Evolutionary conservation across 2,113 vertebrate genomes (phyloP), one percentile per base, ranked within the genome.

Genomic region (Alligator sinensis): DNA sequence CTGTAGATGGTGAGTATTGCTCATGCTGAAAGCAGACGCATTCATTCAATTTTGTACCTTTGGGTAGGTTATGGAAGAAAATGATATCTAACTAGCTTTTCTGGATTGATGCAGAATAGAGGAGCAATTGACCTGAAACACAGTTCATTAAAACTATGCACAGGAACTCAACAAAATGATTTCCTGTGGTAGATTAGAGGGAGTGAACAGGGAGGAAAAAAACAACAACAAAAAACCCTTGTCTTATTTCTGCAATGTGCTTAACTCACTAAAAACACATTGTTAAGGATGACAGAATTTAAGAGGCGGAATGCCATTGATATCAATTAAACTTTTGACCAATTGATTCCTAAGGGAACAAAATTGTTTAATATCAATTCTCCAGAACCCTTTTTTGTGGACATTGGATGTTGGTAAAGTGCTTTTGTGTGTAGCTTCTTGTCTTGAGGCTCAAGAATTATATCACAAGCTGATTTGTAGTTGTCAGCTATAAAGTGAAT

Each of bases 361-460:
- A 55, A 86, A 59, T 1, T 9, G 2, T 2, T 19, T 19, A 11
- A 55, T 28, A 3, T 15, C 0, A 0, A 59, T 13, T 30, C 9
- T 21, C 27, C 0, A 0, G 2, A 18, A 19, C 30, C 1, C 21
- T 14, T 38, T 80, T 6, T 27, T 66, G 47, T 1, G 1, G 28
- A 1, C 47, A 16, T 1, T n/a, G 0, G 74, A 6, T 60, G 30
- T n/a, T 77, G 75, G 30, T 25, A 8, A 15, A 55, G 4, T 9
- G 63, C 70, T 38, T 59, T 38, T 80, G 8, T 18, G 30, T 17
- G 8, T 9, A 30, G 9, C 21, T 70, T 15, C 80, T 64, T 80
- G 38, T 21, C 14, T 2, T 2, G 1, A 80, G 62, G 38, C 17
- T 68, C 75, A 64, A 59, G 70, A 47, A 2, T 25, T 18, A 62